Conservation (phyloP, 2,113 vertebrate genomes). For the Sapayoa aenigma region DNA sequence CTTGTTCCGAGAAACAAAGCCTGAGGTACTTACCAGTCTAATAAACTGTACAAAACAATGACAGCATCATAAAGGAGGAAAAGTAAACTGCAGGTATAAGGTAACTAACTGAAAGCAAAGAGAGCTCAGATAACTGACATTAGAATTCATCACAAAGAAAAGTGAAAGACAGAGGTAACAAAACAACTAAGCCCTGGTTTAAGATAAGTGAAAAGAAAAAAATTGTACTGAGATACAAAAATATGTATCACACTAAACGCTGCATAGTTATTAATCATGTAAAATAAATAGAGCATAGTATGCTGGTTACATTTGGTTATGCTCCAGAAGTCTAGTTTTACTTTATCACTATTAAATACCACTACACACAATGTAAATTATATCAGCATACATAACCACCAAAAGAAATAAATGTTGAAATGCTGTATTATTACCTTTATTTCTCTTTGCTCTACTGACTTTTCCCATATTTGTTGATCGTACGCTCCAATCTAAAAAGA, state of each 20-base stretch:
- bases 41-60: conserved; percentile 91
- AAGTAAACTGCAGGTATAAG: conserved; percentile 79
- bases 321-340: conserved; percentile 10
- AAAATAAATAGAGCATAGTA: not conserved
- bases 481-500: conserved; percentile 94
- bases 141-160: conserved; percentile 57
- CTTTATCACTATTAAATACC: conserved; percentile 5
- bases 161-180: not conserved
- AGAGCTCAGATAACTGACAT: conserved; percentile 69
- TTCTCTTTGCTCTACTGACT: conserved; percentile 98
- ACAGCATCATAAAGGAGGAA: conserved; percentile 81
- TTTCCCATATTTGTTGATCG: conserved; percentile 99
- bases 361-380: not conserved
- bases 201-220: not conserved
- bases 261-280: not conserved
- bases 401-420: not conserved
- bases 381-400: not conserved
- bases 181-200: not conserved
- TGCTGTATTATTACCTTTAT: conserved; percentile 86
- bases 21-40: conserved; percentile 91
- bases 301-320: not conserved
- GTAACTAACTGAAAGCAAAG: conserved; percentile 73
- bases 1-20: conserved; percentile 59
- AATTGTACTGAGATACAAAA: not conserved
- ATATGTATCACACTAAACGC: not conserved